These are phyloP conservation scores for Anaspis maculata DNA, from an alignment of 2,888 invertebrate species.

Conservation along the genomic window DNA sequence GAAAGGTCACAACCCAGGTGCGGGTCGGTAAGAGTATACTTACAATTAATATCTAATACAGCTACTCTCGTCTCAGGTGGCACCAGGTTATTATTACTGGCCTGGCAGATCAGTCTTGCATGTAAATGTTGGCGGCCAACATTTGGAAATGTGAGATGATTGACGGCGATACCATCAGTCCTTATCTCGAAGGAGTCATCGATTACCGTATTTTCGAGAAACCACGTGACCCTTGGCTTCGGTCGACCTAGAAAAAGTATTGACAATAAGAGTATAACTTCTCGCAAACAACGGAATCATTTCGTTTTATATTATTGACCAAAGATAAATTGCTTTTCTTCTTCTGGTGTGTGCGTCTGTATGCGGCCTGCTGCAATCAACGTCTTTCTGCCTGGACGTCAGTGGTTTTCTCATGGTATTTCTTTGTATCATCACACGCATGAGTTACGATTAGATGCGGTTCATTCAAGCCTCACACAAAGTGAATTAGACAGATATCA, in stretches of 20 bases:
- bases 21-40: conserved; percentile 49
- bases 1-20: too few species aligned
- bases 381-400: too few species aligned
- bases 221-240: conserved; percentile 74
- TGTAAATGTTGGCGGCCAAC: conserved; percentile 77
- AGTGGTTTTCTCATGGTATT: too few species aligned
- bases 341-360: too few species aligned
- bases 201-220: conserved; percentile 73
- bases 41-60: conserved; percentile 77
- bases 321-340: too few species aligned
- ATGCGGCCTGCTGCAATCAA: too few species aligned
- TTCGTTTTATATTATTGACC: too few species aligned
- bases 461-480: too few species aligned
- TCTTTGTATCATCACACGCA: too few species aligned
- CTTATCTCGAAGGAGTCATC: conserved; percentile 73
- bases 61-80: conserved; percentile 70
- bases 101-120: conserved; percentile 76
- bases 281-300: background rate
- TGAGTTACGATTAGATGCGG: too few species aligned
- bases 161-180: conserved; percentile 62
- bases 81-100: conserved; percentile 77
- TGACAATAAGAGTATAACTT: too few species aligned
- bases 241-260: conserved; percentile 57
- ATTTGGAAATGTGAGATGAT: conserved; percentile 70
- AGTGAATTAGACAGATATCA: too few species aligned